phyloP scores from a whole-genome alignment of 2,888 invertebrate species.

The Caenorhabditis auriculariae region DNA sequence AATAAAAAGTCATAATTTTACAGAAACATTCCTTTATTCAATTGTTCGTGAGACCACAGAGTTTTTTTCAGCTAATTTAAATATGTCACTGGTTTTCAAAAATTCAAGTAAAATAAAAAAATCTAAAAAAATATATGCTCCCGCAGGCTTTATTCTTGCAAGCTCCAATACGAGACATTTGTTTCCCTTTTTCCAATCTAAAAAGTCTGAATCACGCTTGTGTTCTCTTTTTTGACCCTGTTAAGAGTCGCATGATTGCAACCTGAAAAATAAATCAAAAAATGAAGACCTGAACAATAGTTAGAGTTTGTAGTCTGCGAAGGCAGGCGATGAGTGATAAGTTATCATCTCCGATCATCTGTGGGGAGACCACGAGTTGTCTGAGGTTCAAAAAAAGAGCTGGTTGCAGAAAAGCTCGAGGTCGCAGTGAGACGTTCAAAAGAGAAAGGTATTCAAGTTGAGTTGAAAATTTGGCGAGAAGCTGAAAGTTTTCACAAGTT shows the following conservation, averaged over 20 bases:
- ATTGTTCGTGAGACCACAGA: too few relatives aligned
- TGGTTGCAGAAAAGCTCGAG: constrained; percentile 75
- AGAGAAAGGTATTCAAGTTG: constrained; percentile 73
- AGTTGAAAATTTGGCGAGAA: constrained; percentile 71
- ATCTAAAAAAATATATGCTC: too few relatives aligned
- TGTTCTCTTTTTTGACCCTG: too few relatives aligned
- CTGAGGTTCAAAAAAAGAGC: constrained; percentile 77
- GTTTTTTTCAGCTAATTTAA: too few relatives aligned
- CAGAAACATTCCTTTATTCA: too few relatives aligned
- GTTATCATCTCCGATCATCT: constrained; percentile 71
- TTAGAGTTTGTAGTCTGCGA: constrained; percentile 71
- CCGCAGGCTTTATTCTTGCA: too few relatives aligned
- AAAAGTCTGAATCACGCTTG: too few relatives aligned
- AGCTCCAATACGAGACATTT: background rate
- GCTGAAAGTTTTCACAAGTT: constrained; percentile 53
- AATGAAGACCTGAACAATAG: constrained; percentile 68
- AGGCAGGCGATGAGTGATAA: constrained; percentile 39
- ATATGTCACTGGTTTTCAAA: too few relatives aligned
- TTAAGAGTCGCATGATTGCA: too few relatives aligned
- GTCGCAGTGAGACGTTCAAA: constrained; percentile 76
- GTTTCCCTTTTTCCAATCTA: too few relatives aligned
- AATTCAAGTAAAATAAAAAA: too few relatives aligned
- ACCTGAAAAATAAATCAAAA: background rate
- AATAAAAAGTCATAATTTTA: too few relatives aligned
- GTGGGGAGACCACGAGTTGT: constrained; percentile 68